A percentile compares a stretch with the other conserved stretches of the same genome.
Conservation (phyloP, 2,888 invertebrate genomes). For the Julus scanicus region DNA sequence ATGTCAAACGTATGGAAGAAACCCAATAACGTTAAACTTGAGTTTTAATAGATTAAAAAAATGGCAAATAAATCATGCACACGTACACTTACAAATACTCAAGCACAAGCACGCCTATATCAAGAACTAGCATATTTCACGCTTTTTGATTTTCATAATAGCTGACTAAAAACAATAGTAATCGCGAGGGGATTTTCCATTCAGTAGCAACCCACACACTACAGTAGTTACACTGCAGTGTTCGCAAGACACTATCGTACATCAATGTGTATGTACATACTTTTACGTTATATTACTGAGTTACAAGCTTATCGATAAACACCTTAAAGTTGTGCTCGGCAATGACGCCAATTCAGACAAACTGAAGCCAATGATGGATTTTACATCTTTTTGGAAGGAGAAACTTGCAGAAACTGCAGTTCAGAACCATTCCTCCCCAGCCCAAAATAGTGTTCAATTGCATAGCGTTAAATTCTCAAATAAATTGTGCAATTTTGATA, state of each 20-base stretch:
- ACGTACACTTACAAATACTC: conserved; percentile 1
- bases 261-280: neutral
- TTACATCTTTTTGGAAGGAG: too few species aligned
- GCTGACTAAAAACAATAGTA: neutral
- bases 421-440: too few species aligned
- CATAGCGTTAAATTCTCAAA: too few species aligned
- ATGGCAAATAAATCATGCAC: neutral
- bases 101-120: conserved; percentile 1
- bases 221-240: neutral
- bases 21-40: neutral
- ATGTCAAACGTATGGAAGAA: neutral
- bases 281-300: neutral
- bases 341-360: too few species aligned
- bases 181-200: neutral
- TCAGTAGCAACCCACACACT: too few species aligned
- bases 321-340: too few species aligned
- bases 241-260: neutral
- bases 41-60: neutral
- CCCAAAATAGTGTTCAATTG: too few species aligned
- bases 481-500: too few species aligned
- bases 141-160: neutral
- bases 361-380: too few species aligned
- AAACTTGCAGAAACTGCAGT: too few species aligned
- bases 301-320: neutral
- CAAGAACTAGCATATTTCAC: neutral